These are phyloP conservation scores for Emydocephalus ijimae DNA, from an alignment of 2,113 vertebrate genomes.

Conservation along the genomic window DNA sequence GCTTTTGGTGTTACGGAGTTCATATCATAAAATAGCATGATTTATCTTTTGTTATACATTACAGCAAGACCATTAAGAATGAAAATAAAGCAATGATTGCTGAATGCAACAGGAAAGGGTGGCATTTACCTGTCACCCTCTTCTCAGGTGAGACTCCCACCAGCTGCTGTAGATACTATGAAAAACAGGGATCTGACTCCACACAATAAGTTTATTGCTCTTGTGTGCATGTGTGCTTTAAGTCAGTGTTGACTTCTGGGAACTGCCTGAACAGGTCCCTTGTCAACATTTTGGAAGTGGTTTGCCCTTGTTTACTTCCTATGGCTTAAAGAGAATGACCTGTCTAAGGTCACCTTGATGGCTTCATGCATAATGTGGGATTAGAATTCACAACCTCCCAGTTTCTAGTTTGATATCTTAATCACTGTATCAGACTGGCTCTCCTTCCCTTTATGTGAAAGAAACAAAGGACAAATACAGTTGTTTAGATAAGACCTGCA, in stretches of 20 bases:
- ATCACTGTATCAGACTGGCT: conserved; percentile 7
- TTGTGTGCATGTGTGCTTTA: background rate
- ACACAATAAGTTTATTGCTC: conserved; percentile 30
- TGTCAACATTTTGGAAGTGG: background rate
- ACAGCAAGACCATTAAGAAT: conserved; percentile 15
- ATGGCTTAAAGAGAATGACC: background rate
- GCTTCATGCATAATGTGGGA: background rate
- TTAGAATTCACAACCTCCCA: background rate
- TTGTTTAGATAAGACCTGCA: background rate
- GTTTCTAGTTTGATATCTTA: background rate
- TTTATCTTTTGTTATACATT: conserved; percentile 23
- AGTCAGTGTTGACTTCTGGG: background rate
- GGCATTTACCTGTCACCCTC: background rate
- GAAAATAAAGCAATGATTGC: background rate
- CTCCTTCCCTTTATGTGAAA: conserved; percentile 5
- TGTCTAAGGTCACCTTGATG: background rate
- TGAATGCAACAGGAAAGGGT: conserved; percentile 30
- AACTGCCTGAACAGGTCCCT: background rate
- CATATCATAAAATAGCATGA: background rate
- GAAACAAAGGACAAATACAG: background rate
- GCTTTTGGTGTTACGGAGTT: background rate
- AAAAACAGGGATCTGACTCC: conserved; percentile 48
- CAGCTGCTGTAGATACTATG: conserved; percentile 16
- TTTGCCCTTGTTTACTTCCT: background rate
- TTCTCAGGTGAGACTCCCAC: background rate